Evolutionary conservation across 2,888 invertebrate genomes (phyloP).

Genomic region (Tanypteryx hageni): DNA sequence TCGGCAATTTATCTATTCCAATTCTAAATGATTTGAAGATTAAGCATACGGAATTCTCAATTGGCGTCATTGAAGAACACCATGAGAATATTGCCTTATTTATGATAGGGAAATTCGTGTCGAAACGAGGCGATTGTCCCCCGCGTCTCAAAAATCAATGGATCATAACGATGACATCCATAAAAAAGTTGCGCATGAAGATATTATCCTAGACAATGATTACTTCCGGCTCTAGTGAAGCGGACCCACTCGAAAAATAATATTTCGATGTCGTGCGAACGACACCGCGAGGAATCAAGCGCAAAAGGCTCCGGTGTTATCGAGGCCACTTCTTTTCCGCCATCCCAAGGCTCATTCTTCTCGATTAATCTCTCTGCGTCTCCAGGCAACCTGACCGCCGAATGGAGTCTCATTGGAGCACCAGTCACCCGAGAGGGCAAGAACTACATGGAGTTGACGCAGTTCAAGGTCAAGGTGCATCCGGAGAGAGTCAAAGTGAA

Average conservation of each 20-base stretch:
- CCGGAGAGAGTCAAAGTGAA: constrained; percentile 38
- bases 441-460: constrained; percentile 36
- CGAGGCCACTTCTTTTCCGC: background rate
- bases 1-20: too few relatives aligned
- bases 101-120: too few relatives aligned
- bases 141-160: too few relatives aligned
- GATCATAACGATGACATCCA: too few relatives aligned
- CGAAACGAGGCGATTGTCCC: too few relatives aligned
- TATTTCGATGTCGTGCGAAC: background rate
- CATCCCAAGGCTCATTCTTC: background rate
- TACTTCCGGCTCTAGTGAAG: background rate
- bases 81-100: too few relatives aligned
- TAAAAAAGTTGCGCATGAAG: too few relatives aligned
- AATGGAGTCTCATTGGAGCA: constrained; percentile 9
- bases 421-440: background rate
- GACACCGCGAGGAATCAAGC: background rate
- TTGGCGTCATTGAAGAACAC: too few relatives aligned
- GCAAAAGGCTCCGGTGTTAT: background rate
- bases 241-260: background rate
- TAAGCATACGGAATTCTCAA: too few relatives aligned
- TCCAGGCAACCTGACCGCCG: constrained; percentile 11
- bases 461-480: constrained; percentile 26
- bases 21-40: too few relatives aligned
- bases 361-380: background rate
- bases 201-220: background rate